These are phyloP conservation scores for Tromatobia lineatoria DNA, from an alignment of 2,888 invertebrate species.

Conservation along the genomic window DNA sequence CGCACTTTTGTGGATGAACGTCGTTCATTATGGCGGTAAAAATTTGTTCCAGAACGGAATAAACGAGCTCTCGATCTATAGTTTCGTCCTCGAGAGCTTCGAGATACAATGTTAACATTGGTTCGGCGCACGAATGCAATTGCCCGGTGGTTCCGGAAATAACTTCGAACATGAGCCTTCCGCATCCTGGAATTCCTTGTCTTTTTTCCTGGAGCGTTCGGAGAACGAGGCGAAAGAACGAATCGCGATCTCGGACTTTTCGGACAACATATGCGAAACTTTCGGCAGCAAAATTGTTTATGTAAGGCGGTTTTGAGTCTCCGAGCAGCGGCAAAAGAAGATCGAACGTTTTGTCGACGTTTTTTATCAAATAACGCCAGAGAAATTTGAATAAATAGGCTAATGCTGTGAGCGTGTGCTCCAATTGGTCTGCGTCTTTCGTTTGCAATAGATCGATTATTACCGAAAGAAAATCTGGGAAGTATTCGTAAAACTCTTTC, in stretches of 20 bases:
- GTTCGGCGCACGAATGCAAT: conserved; percentile 94
- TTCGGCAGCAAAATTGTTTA: conserved; percentile 97
- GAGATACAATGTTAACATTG: conserved; percentile 90
- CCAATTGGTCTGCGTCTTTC: conserved; percentile 94
- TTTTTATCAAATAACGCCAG: conserved; percentile 93
- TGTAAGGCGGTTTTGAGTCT: conserved; percentile 92
- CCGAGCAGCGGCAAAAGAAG: conserved; percentile 92
- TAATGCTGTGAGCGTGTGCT: conserved; percentile 94
- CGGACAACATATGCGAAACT: conserved; percentile 98
- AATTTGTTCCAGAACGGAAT: conserved; percentile 89
- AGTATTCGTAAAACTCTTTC: conserved; percentile 95
- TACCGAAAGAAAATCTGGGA: conserved; percentile 91
- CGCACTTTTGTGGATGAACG: conserved; percentile 89
- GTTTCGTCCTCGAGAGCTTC: conserved; percentile 87
- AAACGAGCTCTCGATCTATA: conserved; percentile 86
- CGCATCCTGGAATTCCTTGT: conserved; percentile 92
- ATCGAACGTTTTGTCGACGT: conserved; percentile 91
- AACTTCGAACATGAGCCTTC: conserved; percentile 95
- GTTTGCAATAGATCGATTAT: conserved; percentile 91
- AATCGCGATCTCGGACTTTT: conserved; percentile 93
- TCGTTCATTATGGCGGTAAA: conserved; percentile 88
- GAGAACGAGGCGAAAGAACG: conserved; percentile 90
- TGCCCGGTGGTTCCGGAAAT: conserved; percentile 93
- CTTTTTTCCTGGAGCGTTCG: conserved; percentile 89
- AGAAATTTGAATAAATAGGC: conserved; percentile 96